phyloP scores from a whole-genome alignment of 2,797 vertebrate species.

The Onychomys torridus region DNA sequence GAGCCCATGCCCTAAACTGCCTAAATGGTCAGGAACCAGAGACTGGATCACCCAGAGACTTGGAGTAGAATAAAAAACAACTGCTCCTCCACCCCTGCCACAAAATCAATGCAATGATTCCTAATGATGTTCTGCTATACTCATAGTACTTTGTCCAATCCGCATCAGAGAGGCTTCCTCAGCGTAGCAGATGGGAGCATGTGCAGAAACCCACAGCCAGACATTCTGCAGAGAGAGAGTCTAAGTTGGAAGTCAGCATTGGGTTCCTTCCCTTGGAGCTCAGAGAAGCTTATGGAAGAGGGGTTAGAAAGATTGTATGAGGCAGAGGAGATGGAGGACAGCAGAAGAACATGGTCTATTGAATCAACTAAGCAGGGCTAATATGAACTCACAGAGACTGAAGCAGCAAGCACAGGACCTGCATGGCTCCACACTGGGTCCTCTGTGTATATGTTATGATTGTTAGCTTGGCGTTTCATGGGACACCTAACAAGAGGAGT shows the following conservation, averaged over 20 bases:
- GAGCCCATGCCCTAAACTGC: not conserved
- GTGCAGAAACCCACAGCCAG: not conserved
- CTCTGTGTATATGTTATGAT: not conserved
- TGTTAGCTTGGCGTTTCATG: not conserved
- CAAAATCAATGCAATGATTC: not conserved
- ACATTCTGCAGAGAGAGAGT: not conserved
- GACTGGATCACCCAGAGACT: not conserved
- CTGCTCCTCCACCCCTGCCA: not conserved
- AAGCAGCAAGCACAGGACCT: not conserved
- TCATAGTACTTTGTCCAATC: not conserved
- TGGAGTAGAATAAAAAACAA: not conserved
- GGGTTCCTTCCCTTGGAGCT: not conserved
- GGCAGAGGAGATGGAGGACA: not conserved
- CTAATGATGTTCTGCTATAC: not conserved
- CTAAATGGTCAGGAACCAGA: not conserved
- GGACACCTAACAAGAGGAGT: not conserved
- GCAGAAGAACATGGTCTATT: not conserved
- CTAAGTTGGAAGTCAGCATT: not conserved
- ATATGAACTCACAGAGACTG: not conserved
- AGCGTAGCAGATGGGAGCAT: not conserved
- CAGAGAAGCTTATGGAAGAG: not conserved
- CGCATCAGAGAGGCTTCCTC: not conserved
- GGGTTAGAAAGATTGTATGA: not conserved
- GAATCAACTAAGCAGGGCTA: not conserved
- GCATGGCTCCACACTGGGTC: not conserved